Conservation (phyloP, 2,113 vertebrate species). For the Pseudorhombus dupliciocellatus region DNA sequence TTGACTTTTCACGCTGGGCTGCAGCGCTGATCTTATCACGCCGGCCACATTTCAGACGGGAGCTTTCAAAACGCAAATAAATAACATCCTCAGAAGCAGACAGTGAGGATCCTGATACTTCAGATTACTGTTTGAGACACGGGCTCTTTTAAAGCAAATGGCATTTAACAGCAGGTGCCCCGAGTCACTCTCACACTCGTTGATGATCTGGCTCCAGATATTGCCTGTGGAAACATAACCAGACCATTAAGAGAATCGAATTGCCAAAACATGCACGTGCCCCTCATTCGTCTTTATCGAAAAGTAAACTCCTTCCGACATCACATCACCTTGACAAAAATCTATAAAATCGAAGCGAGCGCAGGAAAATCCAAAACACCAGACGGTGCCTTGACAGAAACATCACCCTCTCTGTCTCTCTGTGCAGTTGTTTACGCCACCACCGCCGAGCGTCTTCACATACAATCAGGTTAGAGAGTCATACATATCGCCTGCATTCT, state of each 20-base stretch:
- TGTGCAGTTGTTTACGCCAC: constrained; percentile 58
- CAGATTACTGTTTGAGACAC: neutral
- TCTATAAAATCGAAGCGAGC: constrained; percentile 44
- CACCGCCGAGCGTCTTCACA: constrained; percentile 61
- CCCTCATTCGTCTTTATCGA: constrained; percentile 3
- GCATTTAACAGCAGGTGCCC: neutral
- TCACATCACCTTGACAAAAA: constrained; percentile 9
- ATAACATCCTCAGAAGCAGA: neutral
- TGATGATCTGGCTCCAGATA: neutral
- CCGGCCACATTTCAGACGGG: constrained; percentile 26
- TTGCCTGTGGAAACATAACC: neutral
- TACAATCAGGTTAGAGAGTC: constrained; percentile 62
- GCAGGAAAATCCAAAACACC: no score
- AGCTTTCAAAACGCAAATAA: neutral
- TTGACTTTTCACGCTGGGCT: constrained; percentile 6
- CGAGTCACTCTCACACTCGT: neutral
- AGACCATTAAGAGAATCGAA: neutral
- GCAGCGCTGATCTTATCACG: constrained; percentile 30
- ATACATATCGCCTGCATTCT: constrained; percentile 71
- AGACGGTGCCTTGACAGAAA: no score
- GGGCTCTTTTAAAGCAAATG: neutral
- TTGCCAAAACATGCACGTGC: neutral
- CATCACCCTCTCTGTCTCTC: constrained; percentile 32
- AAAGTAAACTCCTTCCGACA: constrained; percentile 5
- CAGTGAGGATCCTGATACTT: neutral